Evolutionary conservation across 1,140 invertebrate species (phyloP).

Genomic region (Bicyclus anynana): DNA sequence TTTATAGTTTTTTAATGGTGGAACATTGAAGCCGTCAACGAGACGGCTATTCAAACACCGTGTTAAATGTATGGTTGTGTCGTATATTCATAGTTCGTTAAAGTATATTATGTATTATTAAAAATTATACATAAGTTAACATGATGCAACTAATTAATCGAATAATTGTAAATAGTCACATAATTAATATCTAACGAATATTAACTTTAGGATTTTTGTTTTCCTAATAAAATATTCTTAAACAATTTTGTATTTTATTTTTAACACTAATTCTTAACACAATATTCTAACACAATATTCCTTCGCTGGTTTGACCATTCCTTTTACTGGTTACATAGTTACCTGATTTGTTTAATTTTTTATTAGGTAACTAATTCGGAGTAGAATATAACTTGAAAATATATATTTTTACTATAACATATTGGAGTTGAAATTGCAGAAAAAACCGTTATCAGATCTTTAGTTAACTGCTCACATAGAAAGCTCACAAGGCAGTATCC

Average conservation of each 20-base stretch:
- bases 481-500: no score
- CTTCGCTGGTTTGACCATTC: no score
- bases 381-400: no score
- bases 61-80: slow-evolving; percentile 77
- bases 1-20: slow-evolving; percentile 71
- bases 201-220: slow-evolving; percentile 66
- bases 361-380: no score
- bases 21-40: slow-evolving; percentile 49
- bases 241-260: slow-evolving; percentile 40
- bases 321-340: no score
- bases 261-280: no score
- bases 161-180: slow-evolving; percentile 69
- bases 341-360: no score
- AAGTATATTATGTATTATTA: slow-evolving; percentile 60
- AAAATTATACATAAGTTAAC: slow-evolving; percentile 61
- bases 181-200: slow-evolving; percentile 47
- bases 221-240: slow-evolving; percentile 70
- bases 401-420: no score
- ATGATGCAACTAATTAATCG: slow-evolving; percentile 59
- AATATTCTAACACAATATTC: no score
- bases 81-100: slow-evolving; percentile 75
- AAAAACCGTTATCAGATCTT: no score
- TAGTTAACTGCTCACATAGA: no score
- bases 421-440: no score
- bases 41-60: slow-evolving; percentile 48